Percentiles rank a stretch among this genome's conserved stretches.
Conservation (phyloP, 2,797 vertebrate species). For the Merluccius polli region DNA sequence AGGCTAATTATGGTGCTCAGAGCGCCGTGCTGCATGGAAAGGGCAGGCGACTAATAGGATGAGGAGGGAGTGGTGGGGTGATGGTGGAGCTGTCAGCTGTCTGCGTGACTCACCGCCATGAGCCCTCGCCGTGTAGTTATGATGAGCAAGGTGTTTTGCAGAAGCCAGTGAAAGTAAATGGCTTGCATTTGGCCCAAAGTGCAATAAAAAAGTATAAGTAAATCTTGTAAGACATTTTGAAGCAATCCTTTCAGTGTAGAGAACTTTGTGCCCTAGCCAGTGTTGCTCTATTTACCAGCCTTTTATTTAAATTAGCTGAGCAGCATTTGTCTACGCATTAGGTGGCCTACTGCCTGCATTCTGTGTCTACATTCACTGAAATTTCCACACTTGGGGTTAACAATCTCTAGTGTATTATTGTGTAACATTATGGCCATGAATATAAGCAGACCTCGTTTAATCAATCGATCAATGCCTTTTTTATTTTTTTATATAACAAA, state of each 20-base stretch:
- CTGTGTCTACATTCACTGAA: background rate
- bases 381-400: background rate
- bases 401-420: background rate
- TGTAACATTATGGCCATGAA: background rate
- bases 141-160: background rate
- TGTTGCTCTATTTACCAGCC: background rate
- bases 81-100: constrained; percentile 21
- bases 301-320: background rate
- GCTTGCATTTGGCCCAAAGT: background rate
- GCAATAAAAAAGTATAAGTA: background rate
- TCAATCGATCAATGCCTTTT: background rate
- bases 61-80: background rate
- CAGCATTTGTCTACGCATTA: background rate
- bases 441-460: background rate
- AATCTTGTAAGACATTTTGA: background rate
- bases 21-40: constrained; percentile 37
- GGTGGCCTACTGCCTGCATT: background rate
- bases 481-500: background rate
- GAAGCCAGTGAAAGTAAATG: constrained; percentile 1
- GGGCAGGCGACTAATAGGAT: constrained; percentile 22
- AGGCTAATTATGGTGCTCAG: background rate
- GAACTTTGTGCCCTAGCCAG: background rate
- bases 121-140: background rate
- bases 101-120: constrained; percentile 26
- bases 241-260: background rate